Evolutionary conservation across 1,140 invertebrate species (phyloP).

Genomic region (Adelges cooleyi): DNA sequence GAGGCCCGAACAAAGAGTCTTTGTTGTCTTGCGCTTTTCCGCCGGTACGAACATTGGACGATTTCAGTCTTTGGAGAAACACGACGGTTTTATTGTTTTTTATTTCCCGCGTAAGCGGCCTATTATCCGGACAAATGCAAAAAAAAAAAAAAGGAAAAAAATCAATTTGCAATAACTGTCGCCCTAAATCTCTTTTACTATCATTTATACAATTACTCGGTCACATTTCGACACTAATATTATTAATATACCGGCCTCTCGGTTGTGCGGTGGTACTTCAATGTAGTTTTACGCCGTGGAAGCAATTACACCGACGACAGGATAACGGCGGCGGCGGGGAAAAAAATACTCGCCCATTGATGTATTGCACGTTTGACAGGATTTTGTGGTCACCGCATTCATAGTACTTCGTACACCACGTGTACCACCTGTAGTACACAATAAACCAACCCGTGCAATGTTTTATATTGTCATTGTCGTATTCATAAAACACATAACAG

Average conservation of each 20-base stretch:
- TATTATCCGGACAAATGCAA: not conserved
- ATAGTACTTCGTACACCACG: not conserved
- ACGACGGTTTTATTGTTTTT: constrained; percentile 14
- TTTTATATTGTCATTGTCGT: not conserved
- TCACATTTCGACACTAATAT: constrained; percentile 18
- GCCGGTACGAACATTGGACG: not conserved
- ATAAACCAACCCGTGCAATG: not conserved
- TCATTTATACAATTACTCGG: constrained; percentile 21
- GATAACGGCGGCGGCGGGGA: not conserved
- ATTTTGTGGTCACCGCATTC: constrained; percentile 14
- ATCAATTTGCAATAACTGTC: constrained; percentile 29
- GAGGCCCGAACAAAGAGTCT: constrained; percentile 17
- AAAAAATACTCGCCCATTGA: constrained; percentile 9
- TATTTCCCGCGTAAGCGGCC: not conserved
- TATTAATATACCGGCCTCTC: too few relatives aligned
- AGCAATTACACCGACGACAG: constrained; percentile 11
- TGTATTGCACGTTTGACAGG: constrained; percentile 4
- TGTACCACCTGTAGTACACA: not conserved
- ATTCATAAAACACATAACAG: not conserved
- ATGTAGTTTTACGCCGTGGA: not conserved
- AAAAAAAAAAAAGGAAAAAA: constrained; percentile 14
- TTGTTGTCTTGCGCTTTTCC: constrained; percentile 6
- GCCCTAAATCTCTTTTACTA: constrained; percentile 15
- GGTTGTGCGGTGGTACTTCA: too few relatives aligned
- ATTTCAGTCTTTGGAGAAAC: not conserved